These are phyloP conservation scores for Bilobella aurantiaca DNA, from an alignment of 1,140 invertebrate species.

Conservation along the genomic window DNA sequence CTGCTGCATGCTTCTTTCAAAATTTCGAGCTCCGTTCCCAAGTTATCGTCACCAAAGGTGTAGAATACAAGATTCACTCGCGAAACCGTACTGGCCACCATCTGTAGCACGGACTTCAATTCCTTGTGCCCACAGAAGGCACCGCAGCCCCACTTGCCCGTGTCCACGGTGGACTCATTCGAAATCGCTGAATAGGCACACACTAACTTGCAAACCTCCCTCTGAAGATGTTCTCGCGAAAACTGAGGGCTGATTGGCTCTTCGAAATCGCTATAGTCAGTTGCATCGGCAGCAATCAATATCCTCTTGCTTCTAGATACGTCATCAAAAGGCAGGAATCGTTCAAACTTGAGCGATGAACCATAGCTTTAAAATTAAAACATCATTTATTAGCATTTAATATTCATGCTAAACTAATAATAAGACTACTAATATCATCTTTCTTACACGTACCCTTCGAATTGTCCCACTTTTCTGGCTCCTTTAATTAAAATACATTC, in stretches of 20 bases:
- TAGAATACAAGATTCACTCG: background rate
- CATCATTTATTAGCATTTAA: too few relatives aligned
- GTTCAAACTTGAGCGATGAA: too few relatives aligned
- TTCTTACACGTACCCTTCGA: background rate
- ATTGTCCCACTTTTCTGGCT: background rate
- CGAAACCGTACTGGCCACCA: constrained; percentile 2
- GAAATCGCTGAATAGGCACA: background rate
- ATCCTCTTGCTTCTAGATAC: background rate
- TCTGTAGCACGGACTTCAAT: constrained; percentile 13
- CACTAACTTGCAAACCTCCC: background rate
- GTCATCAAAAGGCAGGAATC: too few relatives aligned
- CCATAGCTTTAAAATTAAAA: too few relatives aligned
- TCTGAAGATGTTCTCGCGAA: background rate
- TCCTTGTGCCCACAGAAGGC: constrained; percentile 9
- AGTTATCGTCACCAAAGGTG: constrained; percentile 5
- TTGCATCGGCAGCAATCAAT: background rate
- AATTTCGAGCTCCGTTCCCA: background rate
- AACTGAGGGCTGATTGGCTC: background rate
- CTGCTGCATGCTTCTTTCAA: too few relatives aligned
- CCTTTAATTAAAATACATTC: constrained; percentile 3
- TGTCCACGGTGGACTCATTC: background rate
- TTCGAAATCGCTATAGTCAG: background rate
- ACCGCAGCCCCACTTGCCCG: constrained; percentile 13
- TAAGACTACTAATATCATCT: too few relatives aligned
- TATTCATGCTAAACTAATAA: too few relatives aligned